phyloP scores from a whole-genome alignment of 2,888 invertebrate genomes.

The Diarsia brunnea region DNA sequence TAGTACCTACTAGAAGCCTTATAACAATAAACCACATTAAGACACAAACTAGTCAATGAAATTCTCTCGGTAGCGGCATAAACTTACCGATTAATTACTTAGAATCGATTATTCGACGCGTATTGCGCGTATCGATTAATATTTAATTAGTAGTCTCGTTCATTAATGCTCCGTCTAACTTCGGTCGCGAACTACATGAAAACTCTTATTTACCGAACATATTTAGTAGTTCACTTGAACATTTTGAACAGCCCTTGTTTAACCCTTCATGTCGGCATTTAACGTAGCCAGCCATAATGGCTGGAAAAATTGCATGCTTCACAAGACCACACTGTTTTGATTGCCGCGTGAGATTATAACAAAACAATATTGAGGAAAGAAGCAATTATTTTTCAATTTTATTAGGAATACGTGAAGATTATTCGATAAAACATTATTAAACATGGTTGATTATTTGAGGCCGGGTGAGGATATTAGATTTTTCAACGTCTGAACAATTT shows the following conservation, averaged over 20 bases:
- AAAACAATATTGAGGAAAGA: conserved; percentile 18
- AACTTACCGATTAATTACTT: conserved; percentile 47
- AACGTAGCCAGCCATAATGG: conserved; percentile 21
- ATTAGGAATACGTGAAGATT: conserved; percentile 1
- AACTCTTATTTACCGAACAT: conserved; percentile 54
- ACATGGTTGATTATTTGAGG: conserved; percentile 25
- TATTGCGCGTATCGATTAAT: conserved; percentile 62
- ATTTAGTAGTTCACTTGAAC: conserved; percentile 50
- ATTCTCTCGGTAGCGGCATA: conserved; percentile 27
- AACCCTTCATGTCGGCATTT: conserved; percentile 42
- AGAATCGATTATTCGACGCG: conserved; percentile 54
- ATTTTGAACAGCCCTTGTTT: conserved; percentile 40
- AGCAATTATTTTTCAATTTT: conserved; percentile 21
- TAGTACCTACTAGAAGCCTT: background rate
- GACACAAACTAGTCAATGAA: conserved; percentile 40
- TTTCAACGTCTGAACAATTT: conserved; percentile 36
- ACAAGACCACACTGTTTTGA: conserved; percentile 44
- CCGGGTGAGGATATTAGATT: conserved; percentile 9
- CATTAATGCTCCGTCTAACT: conserved; percentile 54
- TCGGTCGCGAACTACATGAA: conserved; percentile 47
- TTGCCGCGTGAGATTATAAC: conserved; percentile 36
- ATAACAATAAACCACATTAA: conserved; percentile 33
- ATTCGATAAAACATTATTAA: conserved; percentile 2
- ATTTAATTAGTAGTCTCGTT: conserved; percentile 67
- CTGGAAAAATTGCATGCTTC: conserved; percentile 41